phyloP scores from a whole-genome alignment of 2,797 vertebrate genomes.

The Tapera naevia region DNA sequence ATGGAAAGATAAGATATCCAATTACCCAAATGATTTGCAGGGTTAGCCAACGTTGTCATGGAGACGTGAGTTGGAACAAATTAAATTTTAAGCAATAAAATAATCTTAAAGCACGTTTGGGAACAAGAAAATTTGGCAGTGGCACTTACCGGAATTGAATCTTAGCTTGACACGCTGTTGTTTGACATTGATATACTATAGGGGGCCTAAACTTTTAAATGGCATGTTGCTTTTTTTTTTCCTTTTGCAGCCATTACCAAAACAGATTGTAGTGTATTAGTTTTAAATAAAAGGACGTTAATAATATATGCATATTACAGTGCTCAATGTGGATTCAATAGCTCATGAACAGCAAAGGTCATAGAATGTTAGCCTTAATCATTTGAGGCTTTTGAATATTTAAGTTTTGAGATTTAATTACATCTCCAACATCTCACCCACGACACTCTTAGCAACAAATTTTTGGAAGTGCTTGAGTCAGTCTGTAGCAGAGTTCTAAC shows the following conservation, averaged over 20 bases:
- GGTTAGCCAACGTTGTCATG: conserved; percentile 93
- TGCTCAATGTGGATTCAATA: conserved; percentile 42
- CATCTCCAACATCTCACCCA: background rate
- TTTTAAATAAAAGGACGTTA: conserved; percentile 59
- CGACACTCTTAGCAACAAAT: background rate
- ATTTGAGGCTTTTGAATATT: conserved; percentile 48
- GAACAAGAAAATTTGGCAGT: conserved; percentile 87
- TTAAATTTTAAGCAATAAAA: conserved; percentile 96
- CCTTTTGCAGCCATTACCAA: background rate
- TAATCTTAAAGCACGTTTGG: conserved; percentile 94
- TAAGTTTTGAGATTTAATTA: conserved; percentile 59
- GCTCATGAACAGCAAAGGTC: conserved; percentile 52
- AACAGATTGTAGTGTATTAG: conserved; percentile 31
- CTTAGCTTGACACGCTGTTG: conserved; percentile 79
- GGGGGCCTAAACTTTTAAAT: conserved; percentile 72
- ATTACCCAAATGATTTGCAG: conserved; percentile 96
- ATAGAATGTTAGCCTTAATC: conserved; percentile 52
- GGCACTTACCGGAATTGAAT: conserved; percentile 86
- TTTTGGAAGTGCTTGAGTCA: background rate
- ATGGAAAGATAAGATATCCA: conserved; percentile 94
- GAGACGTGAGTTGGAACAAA: conserved; percentile 89
- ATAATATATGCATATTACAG: conserved; percentile 12
- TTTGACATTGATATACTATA: conserved; percentile 82
- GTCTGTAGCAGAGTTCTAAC: background rate
- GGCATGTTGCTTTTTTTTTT: conserved; percentile 43